phyloP scores from a whole-genome alignment of 2,888 invertebrate species.

The Conchocele bisecta region DNA sequence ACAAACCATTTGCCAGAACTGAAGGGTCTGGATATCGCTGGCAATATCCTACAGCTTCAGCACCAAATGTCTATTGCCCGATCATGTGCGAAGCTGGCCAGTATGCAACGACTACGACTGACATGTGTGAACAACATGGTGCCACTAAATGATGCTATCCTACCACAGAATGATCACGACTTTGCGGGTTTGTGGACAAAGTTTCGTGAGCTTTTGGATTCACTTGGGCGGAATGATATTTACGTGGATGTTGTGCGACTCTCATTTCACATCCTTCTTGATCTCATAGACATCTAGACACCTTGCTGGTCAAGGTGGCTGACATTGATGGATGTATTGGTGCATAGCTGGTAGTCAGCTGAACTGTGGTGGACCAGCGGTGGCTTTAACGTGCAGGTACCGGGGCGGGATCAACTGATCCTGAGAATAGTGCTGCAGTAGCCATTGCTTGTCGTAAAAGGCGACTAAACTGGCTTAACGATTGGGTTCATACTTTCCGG shows the following conservation, averaged over 20 bases:
- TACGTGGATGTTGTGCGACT: slow-evolving; percentile 61
- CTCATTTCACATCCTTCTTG: slow-evolving; percentile 65
- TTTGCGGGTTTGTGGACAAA: slow-evolving; percentile 43
- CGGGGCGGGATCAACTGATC: no score
- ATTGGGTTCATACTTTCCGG: no score
- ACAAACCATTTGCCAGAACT: slow-evolving; percentile 46
- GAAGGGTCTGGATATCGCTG: slow-evolving; percentile 68
- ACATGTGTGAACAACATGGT: slow-evolving; percentile 59
- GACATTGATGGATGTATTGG: no score
- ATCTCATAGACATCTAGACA: slow-evolving; percentile 64
- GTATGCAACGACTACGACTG: slow-evolving; percentile 64
- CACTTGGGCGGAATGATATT: slow-evolving; percentile 62
- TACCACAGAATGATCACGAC: slow-evolving; percentile 45
- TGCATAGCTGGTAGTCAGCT: no score
- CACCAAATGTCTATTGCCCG: slow-evolving; percentile 58
- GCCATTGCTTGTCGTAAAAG: no score
- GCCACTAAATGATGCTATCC: slow-evolving; percentile 37
- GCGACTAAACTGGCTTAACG: no score
- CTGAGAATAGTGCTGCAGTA: no score
- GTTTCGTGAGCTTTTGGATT: slow-evolving; percentile 50
- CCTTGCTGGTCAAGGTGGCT: no score
- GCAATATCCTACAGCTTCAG: slow-evolving; percentile 68
- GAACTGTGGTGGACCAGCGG: no score
- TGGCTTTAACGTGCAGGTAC: no score
- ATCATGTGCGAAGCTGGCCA: slow-evolving; percentile 61